phyloP scores from a whole-genome alignment of 2,113 vertebrate genomes.

The Cairina moschata region DNA sequence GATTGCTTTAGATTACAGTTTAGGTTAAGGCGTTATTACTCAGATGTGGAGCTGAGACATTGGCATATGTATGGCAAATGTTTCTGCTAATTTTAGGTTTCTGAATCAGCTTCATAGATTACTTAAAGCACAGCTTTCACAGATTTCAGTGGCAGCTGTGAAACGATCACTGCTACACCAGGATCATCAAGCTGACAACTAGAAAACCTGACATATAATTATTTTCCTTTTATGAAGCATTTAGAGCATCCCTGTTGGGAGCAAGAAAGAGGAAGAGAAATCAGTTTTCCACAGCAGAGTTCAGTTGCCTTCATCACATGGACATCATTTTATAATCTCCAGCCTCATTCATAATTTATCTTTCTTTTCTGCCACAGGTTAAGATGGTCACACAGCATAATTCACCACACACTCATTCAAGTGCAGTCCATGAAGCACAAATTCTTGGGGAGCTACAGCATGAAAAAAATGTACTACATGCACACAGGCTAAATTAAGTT shows the following conservation, averaged over 20 bases:
- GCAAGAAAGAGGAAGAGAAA: background rate
- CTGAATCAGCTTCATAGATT: background rate
- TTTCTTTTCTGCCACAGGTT: background rate
- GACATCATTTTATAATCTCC: background rate
- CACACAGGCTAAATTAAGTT: background rate
- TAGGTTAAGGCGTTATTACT: background rate
- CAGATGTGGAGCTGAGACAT: background rate
- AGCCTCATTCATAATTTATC: background rate
- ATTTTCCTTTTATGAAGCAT: background rate
- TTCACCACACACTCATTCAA: background rate
- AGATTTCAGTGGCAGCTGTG: background rate
- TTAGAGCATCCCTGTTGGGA: background rate
- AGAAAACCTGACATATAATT: background rate
- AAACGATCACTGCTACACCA: background rate
- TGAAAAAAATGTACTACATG: background rate
- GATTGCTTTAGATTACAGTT: background rate
- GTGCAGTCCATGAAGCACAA: background rate
- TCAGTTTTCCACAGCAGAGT: background rate
- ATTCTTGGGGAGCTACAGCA: background rate
- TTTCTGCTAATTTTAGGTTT: background rate
- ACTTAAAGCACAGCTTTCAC: background rate
- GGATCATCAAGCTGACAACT: background rate
- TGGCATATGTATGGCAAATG: background rate
- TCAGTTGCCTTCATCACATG: background rate
- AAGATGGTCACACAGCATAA: background rate